phyloP scores from a whole-genome alignment of 2,888 invertebrate species.

The Nomada flava region DNA sequence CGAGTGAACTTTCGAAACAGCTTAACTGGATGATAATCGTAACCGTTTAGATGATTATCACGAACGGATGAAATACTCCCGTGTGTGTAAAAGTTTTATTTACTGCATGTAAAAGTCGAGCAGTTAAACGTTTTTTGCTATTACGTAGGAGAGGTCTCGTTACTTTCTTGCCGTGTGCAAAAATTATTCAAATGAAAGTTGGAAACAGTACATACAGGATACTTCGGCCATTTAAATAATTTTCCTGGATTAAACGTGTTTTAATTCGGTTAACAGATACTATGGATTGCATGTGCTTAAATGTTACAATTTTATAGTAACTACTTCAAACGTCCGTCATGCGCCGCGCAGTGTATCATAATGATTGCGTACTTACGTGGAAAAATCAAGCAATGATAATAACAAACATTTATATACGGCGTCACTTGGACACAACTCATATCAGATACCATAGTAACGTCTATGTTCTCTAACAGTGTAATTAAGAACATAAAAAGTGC shows the following conservation, averaged over 20 bases:
- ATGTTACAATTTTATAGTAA: too few species aligned
- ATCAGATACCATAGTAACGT: too few species aligned
- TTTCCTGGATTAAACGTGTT: neutral
- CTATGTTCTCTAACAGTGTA: too few species aligned
- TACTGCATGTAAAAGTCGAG: neutral
- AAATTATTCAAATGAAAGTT: slow-evolving; percentile 12
- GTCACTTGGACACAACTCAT: too few species aligned
- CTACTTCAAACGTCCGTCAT: too few species aligned
- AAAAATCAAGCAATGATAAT: too few species aligned
- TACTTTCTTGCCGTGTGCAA: neutral
- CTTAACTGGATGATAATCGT: slow-evolving; percentile 21
- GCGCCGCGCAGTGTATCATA: too few species aligned
- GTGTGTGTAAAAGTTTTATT: slow-evolving; percentile 12
- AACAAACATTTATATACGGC: too few species aligned
- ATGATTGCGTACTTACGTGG: too few species aligned
- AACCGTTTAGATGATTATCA: slow-evolving; percentile 18
- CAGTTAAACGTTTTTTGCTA: neutral
- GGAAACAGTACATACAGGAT: neutral
- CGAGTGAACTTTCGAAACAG: slow-evolving; percentile 29
- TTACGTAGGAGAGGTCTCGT: neutral
- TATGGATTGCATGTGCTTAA: too few species aligned
- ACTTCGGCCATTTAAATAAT: neutral
- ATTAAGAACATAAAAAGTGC: too few species aligned
- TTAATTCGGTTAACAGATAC: too few species aligned
- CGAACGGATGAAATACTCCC: slow-evolving; percentile 8